These are phyloP conservation scores for Cottoperca gobio DNA, from an alignment of 2,797 vertebrate species.

Conservation along the genomic window DNA sequence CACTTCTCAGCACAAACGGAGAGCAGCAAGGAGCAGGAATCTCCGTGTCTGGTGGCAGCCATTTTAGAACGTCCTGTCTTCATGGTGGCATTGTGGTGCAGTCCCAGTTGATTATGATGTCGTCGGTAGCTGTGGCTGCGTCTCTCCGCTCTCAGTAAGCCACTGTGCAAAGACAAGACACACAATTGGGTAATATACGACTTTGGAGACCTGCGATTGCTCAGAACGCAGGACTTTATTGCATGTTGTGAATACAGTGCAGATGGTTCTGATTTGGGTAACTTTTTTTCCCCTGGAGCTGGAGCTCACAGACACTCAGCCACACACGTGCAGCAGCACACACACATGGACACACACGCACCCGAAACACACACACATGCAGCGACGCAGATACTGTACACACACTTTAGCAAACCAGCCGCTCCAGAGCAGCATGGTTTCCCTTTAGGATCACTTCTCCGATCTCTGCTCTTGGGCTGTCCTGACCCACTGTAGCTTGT, in stretches of 20 bases:
- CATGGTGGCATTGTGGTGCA: slow-evolving; percentile 67
- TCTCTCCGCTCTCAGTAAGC: slow-evolving; percentile 58
- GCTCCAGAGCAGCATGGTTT: not conserved
- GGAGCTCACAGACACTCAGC: slow-evolving; percentile 51
- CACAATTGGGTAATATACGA: slow-evolving; percentile 74
- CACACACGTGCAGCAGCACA: slow-evolving; percentile 45
- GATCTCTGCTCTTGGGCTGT: slow-evolving; percentile 38
- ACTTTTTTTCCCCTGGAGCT: slow-evolving; percentile 13
- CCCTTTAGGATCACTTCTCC: slow-evolving; percentile 12
- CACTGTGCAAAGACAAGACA: slow-evolving; percentile 75
- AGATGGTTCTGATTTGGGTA: slow-evolving; percentile 76
- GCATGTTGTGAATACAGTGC: slow-evolving; percentile 75
- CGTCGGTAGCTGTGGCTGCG: slow-evolving; percentile 66
- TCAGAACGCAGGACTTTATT: slow-evolving; percentile 71
- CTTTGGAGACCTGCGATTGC: slow-evolving; percentile 67
- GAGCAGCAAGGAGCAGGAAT: too few species aligned
- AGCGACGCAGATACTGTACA: not conserved
- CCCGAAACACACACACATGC: not conserved
- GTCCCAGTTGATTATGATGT: slow-evolving; percentile 73
- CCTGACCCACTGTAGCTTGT: slow-evolving; percentile 31
- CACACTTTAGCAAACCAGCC: not conserved
- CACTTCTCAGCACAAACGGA: too few species aligned
- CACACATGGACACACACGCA: not conserved
- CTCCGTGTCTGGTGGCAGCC: slow-evolving; percentile 52
- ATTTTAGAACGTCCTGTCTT: slow-evolving; percentile 61